Base-by-base conservation (phyloP, 2,113 vertebrate species). In the Ammospiza nelsoni region DNA sequence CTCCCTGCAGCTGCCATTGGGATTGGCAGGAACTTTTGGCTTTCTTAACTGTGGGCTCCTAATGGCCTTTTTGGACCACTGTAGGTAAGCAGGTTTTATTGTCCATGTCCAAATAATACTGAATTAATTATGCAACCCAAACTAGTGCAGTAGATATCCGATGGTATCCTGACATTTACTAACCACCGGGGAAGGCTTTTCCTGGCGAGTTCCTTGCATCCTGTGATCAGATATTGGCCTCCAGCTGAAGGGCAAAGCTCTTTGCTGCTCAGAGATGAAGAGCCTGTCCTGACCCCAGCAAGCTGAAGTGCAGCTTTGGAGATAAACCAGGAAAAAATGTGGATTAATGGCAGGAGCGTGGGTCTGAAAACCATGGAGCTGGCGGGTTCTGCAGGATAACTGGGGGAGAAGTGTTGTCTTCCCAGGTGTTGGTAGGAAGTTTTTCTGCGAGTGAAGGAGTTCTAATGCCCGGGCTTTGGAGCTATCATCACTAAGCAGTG, bases 11-110 rank as follows among this genome's bases (percentile, higher is more conserved):
- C 92, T 95, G 93, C 90, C 62, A 8, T n/a, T 72, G 92, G 74
- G 92, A 65, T 95, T 91, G 90, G 94, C 95, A 94, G 84, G 78
- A 87, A 76, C 84, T 85, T 93, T 2, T 12, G 76, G 93, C 49
- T 95, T 96, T 91, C 95, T 91, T 96, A 82, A 77, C 84, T 43
- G 25, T 25, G 81, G 87, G 73, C 57, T 95, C 46, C 87, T 96
- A 91, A 95, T 94, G 87, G 93, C 58, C 82, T 92, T 96, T 94
- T 96, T 96, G 94, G 94, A 95, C 41, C 5, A 2, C 13, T 48
- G 9, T 72, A 68, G 71, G 90, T 75, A 96, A 85, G 83, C 85
- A 95, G 66, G 49, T 68, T 95, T 94, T 84, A 94, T 82, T 92
- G 65, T 44, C 84, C 82, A 14, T 55, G 68, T 89, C 94, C 72